Conservation (phyloP, 1,140 invertebrate species). For the Plodia interpunctella region DNA sequence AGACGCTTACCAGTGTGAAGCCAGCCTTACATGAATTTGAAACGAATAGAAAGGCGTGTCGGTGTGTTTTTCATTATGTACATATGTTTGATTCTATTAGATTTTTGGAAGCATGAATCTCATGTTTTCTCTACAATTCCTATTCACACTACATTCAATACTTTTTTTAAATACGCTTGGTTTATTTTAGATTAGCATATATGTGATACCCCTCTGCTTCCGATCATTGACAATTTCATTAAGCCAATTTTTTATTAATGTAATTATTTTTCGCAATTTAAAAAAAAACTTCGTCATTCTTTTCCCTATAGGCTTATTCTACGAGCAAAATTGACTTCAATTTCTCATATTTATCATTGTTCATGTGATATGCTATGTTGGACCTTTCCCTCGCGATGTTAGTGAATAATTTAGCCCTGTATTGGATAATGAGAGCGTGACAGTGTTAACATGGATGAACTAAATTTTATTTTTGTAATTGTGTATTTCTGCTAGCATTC, state of each 20-base stretch:
- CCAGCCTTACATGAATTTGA: background rate
- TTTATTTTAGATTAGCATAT: background rate
- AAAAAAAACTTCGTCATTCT: background rate
- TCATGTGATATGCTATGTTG: background rate
- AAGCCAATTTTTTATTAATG: background rate
- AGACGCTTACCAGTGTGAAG: too few species aligned
- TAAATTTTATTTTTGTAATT: too few species aligned
- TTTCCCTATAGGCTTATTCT: too few species aligned
- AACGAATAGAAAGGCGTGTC: background rate
- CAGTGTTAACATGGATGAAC: background rate
- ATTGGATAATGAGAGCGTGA: background rate
- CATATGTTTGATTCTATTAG: background rate
- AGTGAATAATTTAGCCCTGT: background rate
- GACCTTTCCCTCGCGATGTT: background rate
- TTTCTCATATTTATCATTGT: background rate
- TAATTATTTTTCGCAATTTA: background rate
- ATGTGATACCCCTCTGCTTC: background rate
- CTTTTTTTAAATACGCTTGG: background rate
- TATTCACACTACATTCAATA: background rate
- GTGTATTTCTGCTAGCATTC: too few species aligned
- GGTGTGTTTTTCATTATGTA: background rate
- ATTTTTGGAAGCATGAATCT: background rate
- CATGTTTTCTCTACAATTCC: background rate
- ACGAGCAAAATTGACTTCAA: too few species aligned
- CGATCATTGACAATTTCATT: background rate